phyloP scores from a whole-genome alignment of 2,888 invertebrate species.

The Lysandra coridon region DNA sequence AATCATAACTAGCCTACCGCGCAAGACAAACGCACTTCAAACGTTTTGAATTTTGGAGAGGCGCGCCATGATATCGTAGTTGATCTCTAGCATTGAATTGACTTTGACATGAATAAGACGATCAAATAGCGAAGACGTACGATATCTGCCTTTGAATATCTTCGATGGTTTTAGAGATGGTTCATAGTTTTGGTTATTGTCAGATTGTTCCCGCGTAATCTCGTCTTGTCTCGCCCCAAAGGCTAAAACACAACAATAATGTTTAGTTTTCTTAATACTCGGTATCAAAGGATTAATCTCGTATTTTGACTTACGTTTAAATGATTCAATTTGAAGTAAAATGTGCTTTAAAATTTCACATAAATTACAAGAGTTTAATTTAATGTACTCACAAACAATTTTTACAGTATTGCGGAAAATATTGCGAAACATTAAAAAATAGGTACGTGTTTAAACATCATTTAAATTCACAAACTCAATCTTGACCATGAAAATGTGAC shows the following conservation, averaged over 20 bases:
- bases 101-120: too few species aligned
- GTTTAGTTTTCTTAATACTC: neutral
- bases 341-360: neutral
- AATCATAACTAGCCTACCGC: too few species aligned
- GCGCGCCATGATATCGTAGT: too few species aligned
- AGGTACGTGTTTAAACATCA: neutral
- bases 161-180: neutral
- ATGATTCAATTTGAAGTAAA: neutral
- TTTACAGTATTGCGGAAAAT: conserved; percentile 15
- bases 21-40: too few species aligned
- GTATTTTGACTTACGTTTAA: neutral
- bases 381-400: neutral
- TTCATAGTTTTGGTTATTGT: neutral
- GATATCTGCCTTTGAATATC: too few species aligned
- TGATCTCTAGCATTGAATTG: too few species aligned
- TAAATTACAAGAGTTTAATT: too few species aligned
- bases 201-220: neutral
- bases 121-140: too few species aligned
- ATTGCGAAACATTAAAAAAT: conserved; percentile 3
- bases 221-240: neutral
- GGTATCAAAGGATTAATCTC: neutral
- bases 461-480: conserved; percentile 35
- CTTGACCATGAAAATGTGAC: conserved; percentile 37
- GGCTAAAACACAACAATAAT: neutral
- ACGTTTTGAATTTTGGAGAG: too few species aligned